Evolutionary conservation across 2,113 vertebrate genomes (phyloP), one percentile per base, ranked within the genome.

Genomic region (Danionella cerebrum): DNA sequence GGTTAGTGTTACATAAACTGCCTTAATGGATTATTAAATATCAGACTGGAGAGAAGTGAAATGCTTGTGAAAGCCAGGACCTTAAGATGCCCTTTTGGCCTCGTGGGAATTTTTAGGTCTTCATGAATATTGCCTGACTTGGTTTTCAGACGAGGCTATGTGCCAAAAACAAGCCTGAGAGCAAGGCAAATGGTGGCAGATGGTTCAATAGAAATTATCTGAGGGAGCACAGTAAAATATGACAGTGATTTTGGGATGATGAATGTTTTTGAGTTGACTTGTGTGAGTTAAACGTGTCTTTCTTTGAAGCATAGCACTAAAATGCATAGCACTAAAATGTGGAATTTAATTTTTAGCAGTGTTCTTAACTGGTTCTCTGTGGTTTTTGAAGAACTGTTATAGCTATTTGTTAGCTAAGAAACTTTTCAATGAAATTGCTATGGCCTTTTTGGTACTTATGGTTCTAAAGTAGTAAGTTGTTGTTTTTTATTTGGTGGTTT

Each of bases 21-120:
- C 22, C 29, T 65, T 71, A 74, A 80, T 72, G 71, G 72, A 74
- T 72, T 31, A 65, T 57, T 66, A 69, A 52, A 65, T 67, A 58
- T 70, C 24, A 42, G 12, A 19, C 55, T 67, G 24, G 51, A 29
- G 16, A 59, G 16, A 18, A 57, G 42, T 60, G 39, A 53, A 39
- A 55, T n/a, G 53, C 55, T 72, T 11, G 22, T 72, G 42, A 57
- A 58, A 67, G 27, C 14, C 35, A 42, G 39, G 41, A 31, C 51
- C 14, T 24, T 38, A 38, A 62, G 67, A 48, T 47, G 25, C 57
- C 12, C n/a, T n/a, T 22, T 42, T 14, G 16, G 29, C 11, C 47
- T 33, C 29, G 38, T 27, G 64, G 55, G 70, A 29, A 18, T 25
- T 24, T 58, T 42, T 68, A 57, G 38, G 63, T 36, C 44, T 67